Conservation (phyloP, 2,113 vertebrate species). For the Etheostoma cragini region DNA sequence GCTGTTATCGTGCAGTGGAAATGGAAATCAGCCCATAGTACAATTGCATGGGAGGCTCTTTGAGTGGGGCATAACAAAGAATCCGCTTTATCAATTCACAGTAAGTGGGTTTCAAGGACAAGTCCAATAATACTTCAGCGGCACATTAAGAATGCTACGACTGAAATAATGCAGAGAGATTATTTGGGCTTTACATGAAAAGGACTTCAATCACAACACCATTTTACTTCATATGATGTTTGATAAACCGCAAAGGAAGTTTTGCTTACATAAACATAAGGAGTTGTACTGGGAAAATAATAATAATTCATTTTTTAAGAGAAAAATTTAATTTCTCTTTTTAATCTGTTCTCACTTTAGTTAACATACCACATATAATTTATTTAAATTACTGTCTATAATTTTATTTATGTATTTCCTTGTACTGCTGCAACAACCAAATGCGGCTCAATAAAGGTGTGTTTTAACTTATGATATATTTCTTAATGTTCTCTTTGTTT, state of each 20-base stretch:
- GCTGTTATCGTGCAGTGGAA: conserved; percentile 57
- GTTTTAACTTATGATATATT: not conserved
- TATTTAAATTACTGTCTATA: too few relatives aligned
- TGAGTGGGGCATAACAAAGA: conserved; percentile 66
- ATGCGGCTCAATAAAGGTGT: too few relatives aligned
- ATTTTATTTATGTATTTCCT: too few relatives aligned
- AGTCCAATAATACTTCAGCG: conserved; percentile 65
- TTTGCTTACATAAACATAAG: not conserved
- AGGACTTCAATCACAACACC: conserved; percentile 29
- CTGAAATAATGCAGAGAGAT: conserved; percentile 54
- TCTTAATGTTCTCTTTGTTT: not conserved
- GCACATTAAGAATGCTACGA: conserved; percentile 55
- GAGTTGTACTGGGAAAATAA: not conserved
- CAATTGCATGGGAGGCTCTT: conserved; percentile 55
- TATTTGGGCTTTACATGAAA: conserved; percentile 45
- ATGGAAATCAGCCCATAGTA: conserved; percentile 71
- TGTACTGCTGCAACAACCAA: too few relatives aligned
- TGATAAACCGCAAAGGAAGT: not conserved
- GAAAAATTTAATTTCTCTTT: too few relatives aligned
- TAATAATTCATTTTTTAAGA: not conserved
- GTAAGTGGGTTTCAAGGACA: conserved; percentile 78
- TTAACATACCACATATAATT: too few relatives aligned
- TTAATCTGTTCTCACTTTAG: too few relatives aligned
- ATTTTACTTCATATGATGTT: conserved; percentile 13
- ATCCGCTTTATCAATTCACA: conserved; percentile 66